These are phyloP conservation scores for Atherinosoma microstoma DNA, from an alignment of 2,797 vertebrate species.

Conservation along the genomic window DNA sequence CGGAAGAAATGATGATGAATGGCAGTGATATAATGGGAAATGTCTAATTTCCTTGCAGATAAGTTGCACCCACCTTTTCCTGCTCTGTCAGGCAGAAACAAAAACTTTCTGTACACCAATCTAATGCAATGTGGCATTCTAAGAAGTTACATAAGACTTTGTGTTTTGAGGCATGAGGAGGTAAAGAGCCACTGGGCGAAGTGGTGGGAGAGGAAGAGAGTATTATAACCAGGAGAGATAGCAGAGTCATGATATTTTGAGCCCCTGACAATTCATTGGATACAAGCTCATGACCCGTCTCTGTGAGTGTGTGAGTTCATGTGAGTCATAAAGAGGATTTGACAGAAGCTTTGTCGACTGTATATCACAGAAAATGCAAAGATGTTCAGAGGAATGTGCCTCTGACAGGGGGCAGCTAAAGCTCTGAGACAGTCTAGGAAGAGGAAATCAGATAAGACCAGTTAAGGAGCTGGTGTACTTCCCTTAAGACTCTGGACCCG, in stretches of 20 bases:
- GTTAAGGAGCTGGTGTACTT: slow-evolving; percentile 71
- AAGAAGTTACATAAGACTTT: slow-evolving; percentile 68
- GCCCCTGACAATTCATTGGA: slow-evolving; percentile 27
- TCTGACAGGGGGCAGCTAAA: slow-evolving; percentile 33
- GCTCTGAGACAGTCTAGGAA: slow-evolving; percentile 53
- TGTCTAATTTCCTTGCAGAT: slow-evolving; percentile 50
- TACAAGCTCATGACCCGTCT: slow-evolving; percentile 43
- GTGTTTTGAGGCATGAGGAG: slow-evolving; percentile 59
- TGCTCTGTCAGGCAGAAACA: slow-evolving; percentile 56
- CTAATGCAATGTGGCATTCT: slow-evolving; percentile 67
- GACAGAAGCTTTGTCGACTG: slow-evolving; percentile 16
- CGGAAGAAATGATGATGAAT: slow-evolving; percentile 30
- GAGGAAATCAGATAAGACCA: slow-evolving; percentile 77
- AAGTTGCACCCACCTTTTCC: slow-evolving; percentile 28
- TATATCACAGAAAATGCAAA: neutral
- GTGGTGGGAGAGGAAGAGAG: slow-evolving; percentile 36
- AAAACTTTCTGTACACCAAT: slow-evolving; percentile 57
- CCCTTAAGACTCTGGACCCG: slow-evolving; percentile 58
- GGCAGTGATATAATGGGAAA: slow-evolving; percentile 45
- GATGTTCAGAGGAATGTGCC: slow-evolving; percentile 45
- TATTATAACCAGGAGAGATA: slow-evolving; percentile 64
- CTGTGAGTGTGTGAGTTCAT: slow-evolving; percentile 8
- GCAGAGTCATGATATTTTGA: slow-evolving; percentile 46
- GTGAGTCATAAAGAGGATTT: slow-evolving; percentile 9
- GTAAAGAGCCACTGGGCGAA: slow-evolving; percentile 39